Percentiles rank a stretch among this genome's conserved stretches.
These are phyloP conservation scores for Ceratoteleas bidentatus DNA, from an alignment of 1,140 invertebrate genomes.

Conservation along the genomic window DNA sequence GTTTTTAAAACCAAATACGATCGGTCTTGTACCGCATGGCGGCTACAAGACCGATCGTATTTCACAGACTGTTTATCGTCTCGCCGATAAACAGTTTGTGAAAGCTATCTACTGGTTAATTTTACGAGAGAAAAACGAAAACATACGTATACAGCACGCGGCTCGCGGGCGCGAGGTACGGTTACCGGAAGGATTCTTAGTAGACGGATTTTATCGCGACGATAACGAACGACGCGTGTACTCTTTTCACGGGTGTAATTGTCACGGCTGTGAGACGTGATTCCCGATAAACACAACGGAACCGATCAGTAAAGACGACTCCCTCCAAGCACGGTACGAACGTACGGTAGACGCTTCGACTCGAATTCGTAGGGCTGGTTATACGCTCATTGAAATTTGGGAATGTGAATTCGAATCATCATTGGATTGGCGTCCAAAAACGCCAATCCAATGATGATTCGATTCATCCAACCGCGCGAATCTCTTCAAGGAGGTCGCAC, in stretches of 20 bases:
- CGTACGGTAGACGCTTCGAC: background rate
- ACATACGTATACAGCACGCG: conserved; percentile 1
- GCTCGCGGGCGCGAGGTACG: background rate
- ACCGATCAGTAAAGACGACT: background rate
- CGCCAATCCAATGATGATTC: too few species aligned
- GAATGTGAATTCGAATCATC: conserved; percentile 5
- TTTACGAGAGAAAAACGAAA: background rate
- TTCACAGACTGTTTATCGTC: too few species aligned
- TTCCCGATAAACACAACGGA: conserved; percentile 20
- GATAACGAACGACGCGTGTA: too few species aligned
- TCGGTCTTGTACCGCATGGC: conserved; percentile 10
- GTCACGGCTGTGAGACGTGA: too few species aligned
- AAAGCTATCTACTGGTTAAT: conserved; percentile 8
- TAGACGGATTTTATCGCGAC: too few species aligned
- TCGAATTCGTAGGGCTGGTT: background rate
- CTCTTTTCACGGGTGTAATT: too few species aligned
- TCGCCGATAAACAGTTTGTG: conserved; percentile 3
- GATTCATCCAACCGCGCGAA: too few species aligned
- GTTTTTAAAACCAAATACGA: conserved; percentile 13
- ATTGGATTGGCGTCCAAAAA: too few species aligned
- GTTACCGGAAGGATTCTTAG: background rate
- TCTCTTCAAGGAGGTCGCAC: too few species aligned
- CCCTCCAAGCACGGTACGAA: background rate
- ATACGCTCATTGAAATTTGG: background rate
- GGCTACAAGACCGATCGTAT: too few species aligned